Conservation (phyloP, 2,888 invertebrate species). For the Galerucella calmariensis region DNA sequence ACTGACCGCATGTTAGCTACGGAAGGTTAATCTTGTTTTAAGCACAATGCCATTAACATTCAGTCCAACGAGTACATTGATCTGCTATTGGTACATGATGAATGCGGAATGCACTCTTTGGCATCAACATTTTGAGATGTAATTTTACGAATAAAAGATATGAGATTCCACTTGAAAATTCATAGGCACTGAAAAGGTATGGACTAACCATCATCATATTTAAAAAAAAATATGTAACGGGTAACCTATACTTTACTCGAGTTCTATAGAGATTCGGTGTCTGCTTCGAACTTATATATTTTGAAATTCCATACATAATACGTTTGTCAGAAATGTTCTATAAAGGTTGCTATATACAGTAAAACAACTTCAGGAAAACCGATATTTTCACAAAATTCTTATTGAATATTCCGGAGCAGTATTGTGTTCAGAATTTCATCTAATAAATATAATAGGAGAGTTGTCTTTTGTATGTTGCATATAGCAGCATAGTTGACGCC, state of each 20-base stretch:
- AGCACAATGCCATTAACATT: too few relatives aligned
- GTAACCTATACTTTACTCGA: background rate
- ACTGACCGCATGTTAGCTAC: too few relatives aligned
- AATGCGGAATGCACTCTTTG: too few relatives aligned
- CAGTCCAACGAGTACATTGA: too few relatives aligned
- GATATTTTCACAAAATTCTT: conserved; percentile 4
- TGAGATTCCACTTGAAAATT: background rate
- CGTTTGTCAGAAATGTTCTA: background rate
- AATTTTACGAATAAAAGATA: background rate
- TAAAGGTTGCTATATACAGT: background rate
- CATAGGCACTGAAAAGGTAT: background rate
- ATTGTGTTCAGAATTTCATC: background rate
- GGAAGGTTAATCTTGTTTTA: too few relatives aligned
- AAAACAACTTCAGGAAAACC: background rate
- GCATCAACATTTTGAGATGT: background rate
- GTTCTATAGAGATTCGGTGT: background rate
- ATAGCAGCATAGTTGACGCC: too few relatives aligned
- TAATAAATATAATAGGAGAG: background rate
- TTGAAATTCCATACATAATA: conserved; percentile 2
- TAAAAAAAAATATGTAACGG: background rate
- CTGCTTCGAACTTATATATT: conserved; percentile 4
- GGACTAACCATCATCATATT: background rate
- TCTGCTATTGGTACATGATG: too few relatives aligned
- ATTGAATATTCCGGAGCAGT: background rate
- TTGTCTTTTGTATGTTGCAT: too few relatives aligned